Percentiles rank a stretch among this genome's conserved stretches.
Evolutionary conservation across 2,113 vertebrate species (phyloP).

Genomic region (Nansenia antarctica): DNA sequence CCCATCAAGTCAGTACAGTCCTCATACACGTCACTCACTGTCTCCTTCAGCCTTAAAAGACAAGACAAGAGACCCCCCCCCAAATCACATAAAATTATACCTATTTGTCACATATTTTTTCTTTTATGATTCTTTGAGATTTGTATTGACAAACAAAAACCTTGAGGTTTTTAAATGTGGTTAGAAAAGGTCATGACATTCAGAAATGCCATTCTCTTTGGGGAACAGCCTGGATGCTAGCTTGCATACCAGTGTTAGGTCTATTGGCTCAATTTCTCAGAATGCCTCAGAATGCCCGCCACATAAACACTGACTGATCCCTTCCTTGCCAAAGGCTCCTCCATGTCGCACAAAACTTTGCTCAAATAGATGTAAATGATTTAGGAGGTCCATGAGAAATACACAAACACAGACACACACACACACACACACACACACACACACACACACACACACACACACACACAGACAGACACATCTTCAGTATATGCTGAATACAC

Average conservation of each 20-base stretch:
- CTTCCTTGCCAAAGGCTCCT: slow-evolving; percentile 14
- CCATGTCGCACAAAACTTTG: neutral
- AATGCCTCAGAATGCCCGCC: slow-evolving; percentile 32
- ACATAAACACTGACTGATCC: slow-evolving; percentile 22
- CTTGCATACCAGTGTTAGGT: slow-evolving; percentile 64
- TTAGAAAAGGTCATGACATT: slow-evolving; percentile 76
- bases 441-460: neutral
- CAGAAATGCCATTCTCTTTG: slow-evolving; percentile 73
- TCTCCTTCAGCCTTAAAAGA: slow-evolving; percentile 37
- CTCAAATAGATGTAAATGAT: slow-evolving; percentile 23
- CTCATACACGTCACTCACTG: slow-evolving; percentile 29
- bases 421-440: slow-evolving; percentile 29
- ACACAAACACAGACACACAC: slow-evolving; percentile 27
- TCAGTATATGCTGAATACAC: too few species aligned
- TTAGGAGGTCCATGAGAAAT: neutral
- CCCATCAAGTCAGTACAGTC: slow-evolving; percentile 25
- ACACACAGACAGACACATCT: neutral
- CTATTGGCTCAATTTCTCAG: slow-evolving; percentile 52
- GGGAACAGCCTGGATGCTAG: slow-evolving; percentile 52
- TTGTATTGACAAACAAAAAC: slow-evolving; percentile 67
- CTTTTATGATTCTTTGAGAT: neutral
- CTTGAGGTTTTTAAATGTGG: slow-evolving; percentile 66
- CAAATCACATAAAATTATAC: neutral
- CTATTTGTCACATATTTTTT: neutral
- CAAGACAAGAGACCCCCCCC: slow-evolving; percentile 21